Conservation (phyloP, 1,140 invertebrate genomes). For the Hestina assimilis region DNA sequence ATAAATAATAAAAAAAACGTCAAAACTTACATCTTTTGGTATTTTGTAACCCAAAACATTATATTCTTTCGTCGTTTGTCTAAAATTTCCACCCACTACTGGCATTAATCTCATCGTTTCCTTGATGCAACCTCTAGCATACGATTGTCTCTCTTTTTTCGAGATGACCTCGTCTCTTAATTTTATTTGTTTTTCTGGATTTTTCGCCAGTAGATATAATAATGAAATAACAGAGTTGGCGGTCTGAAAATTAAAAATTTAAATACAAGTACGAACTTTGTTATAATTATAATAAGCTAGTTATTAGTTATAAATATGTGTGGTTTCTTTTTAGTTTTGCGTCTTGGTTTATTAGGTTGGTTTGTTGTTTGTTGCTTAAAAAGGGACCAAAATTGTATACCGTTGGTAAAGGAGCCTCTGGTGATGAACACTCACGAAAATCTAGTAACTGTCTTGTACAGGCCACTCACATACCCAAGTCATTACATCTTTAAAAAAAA, state of each 20-base stretch:
- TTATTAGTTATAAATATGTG: no score
- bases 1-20: background rate
- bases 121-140: slow-evolving; percentile 83
- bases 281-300: no score
- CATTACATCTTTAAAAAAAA: no score
- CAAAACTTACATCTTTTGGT: slow-evolving; percentile 34
- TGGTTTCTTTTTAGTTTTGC: no score
- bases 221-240: slow-evolving; percentile 7
- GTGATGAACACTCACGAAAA: no score
- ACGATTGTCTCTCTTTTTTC: slow-evolving; percentile 68
- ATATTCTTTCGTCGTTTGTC: slow-evolving; percentile 76
- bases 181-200: slow-evolving; percentile 82
- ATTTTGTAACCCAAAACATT: slow-evolving; percentile 77
- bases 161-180: slow-evolving; percentile 81
- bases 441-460: no score
- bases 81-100: slow-evolving; percentile 72
- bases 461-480: no score
- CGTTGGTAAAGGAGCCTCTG: no score
- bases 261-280: background rate
- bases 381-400: no score
- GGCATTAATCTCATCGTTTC: slow-evolving; percentile 80
- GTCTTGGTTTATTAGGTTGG: no score
- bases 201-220: slow-evolving; percentile 82
- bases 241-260: slow-evolving; percentile 12
- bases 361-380: no score